A percentile compares a stretch with the other conserved stretches of the same genome.
Conservation (phyloP, 2,888 invertebrate species). For the Melinopterus prodromus region DNA sequence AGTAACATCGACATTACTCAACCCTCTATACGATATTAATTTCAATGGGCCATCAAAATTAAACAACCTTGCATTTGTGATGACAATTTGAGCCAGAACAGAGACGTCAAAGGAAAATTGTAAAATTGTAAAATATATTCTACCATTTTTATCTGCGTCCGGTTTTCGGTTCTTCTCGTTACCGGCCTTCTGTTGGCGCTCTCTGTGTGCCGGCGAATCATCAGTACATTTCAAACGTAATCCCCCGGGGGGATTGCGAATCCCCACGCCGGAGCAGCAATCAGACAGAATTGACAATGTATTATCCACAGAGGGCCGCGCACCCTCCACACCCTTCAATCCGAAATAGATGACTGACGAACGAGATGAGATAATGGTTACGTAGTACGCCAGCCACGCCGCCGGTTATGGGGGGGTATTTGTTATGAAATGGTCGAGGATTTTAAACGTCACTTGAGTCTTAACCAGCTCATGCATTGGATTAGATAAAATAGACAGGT, state of each 20-base stretch:
- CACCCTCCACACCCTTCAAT: slow-evolving; percentile 4
- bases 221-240: slow-evolving; percentile 35
- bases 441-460: background rate
- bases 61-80: too few species aligned
- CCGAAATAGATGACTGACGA: slow-evolving; percentile 34
- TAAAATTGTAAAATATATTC: too few species aligned
- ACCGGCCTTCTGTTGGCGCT: slow-evolving; percentile 6
- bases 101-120: too few species aligned
- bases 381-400: background rate
- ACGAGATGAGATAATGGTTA: slow-evolving; percentile 20
- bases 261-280: slow-evolving; percentile 32
- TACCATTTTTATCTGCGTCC: background rate
- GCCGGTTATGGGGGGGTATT: too few species aligned
- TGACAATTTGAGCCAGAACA: too few species aligned
- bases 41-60: too few species aligned
- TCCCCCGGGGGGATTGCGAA: slow-evolving; percentile 30
- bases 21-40: too few species aligned
- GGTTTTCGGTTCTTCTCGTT: slow-evolving; percentile 22
- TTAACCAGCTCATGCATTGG: background rate
- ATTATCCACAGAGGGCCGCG: slow-evolving; percentile 32
- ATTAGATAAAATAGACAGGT: too few species aligned
- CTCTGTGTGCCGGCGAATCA: slow-evolving; percentile 32
- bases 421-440: too few species aligned
- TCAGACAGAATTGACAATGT: slow-evolving; percentile 38
- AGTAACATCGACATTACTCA: too few species aligned